phyloP scores from a whole-genome alignment of 2,888 invertebrate genomes.

The Clivina fossor region DNA sequence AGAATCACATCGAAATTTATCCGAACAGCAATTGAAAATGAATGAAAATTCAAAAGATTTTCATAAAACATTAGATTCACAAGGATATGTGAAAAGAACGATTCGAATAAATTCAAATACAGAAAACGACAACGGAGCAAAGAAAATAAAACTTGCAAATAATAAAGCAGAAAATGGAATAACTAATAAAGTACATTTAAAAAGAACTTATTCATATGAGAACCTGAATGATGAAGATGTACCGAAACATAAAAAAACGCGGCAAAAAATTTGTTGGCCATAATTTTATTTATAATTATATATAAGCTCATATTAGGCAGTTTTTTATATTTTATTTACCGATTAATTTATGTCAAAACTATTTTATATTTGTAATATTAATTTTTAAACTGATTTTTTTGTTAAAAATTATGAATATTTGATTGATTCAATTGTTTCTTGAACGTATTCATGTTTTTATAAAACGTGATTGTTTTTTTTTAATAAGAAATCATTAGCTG shows the following conservation, averaged over 20 bases:
- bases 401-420: constrained; percentile 1
- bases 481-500: no score
- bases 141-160: constrained; percentile 12
- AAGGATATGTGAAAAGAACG: constrained; percentile 8
- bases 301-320: background rate
- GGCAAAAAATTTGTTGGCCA: constrained; percentile 27
- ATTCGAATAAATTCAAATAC: no score
- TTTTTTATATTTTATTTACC: background rate
- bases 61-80: background rate
- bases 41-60: constrained; percentile 6
- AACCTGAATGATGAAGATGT: constrained; percentile 5
- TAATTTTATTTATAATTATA: constrained; percentile 11
- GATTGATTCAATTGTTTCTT: no score
- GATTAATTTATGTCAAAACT: background rate
- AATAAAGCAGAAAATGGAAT: background rate
- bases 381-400: constrained; percentile 4
- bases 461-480: no score
- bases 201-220: constrained; percentile 15
- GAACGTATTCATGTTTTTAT: no score
- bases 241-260: constrained; percentile 18
- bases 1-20: no score
- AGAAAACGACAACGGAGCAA: constrained; percentile 13
- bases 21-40: constrained; percentile 5
- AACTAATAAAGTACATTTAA: constrained; percentile 16
- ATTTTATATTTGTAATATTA: constrained; percentile 4